These are phyloP conservation scores for Sclerurus mexicanus DNA, from an alignment of 2,113 vertebrate genomes.

Conservation along the genomic window DNA sequence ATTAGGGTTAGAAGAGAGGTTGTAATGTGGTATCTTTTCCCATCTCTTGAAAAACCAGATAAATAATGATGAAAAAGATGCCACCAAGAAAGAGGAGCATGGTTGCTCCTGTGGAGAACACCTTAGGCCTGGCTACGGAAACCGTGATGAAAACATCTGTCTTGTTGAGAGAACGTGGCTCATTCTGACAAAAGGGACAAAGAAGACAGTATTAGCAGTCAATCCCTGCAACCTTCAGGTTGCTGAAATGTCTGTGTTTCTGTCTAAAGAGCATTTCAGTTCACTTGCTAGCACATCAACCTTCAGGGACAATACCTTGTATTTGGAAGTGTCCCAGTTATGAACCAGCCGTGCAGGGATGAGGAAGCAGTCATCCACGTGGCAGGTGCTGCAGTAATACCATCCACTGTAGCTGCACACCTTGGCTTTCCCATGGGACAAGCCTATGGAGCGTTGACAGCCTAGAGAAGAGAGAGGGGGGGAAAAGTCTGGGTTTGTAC, in stretches of 20 bases:
- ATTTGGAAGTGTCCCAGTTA: slow-evolving; percentile 96
- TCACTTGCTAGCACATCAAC: neutral
- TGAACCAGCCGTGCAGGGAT: slow-evolving; percentile 95
- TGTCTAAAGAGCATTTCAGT: neutral
- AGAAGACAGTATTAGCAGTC: neutral
- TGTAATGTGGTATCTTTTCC: neutral
- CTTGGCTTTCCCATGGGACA: slow-evolving; percentile 91
- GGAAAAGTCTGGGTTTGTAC: neutral
- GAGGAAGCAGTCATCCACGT: slow-evolving; percentile 92
- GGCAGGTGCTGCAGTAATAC: slow-evolving; percentile 95
- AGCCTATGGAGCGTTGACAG: slow-evolving; percentile 90
- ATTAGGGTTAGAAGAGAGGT: neutral
- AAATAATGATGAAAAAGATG: neutral
- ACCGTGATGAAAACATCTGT: neutral
- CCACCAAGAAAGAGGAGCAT: neutral
- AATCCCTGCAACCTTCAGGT: neutral
- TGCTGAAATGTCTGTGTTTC: neutral
- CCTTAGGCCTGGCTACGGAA: neutral
- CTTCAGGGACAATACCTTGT: slow-evolving; percentile 82
- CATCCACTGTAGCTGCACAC: slow-evolving; percentile 98
- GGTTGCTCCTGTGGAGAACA: neutral
- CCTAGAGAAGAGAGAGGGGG: slow-evolving; percentile 70
- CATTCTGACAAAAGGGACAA: neutral
- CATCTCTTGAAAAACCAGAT: neutral
- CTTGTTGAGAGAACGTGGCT: accelerated